phyloP scores from a whole-genome alignment of 2,113 vertebrate genomes.

The Salvator merianae region DNA sequence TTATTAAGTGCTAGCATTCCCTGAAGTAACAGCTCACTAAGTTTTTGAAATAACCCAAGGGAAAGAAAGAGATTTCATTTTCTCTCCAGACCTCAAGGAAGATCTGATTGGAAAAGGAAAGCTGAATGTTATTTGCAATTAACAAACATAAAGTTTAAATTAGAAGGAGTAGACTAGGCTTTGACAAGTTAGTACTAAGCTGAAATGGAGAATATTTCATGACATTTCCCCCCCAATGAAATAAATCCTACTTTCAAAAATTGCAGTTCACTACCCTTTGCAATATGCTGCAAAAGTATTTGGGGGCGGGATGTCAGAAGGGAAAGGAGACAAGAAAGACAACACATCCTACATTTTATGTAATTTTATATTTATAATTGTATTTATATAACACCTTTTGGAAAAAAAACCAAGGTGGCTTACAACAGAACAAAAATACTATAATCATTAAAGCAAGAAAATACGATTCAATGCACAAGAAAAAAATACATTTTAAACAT shows the following conservation, averaged over 20 bases:
- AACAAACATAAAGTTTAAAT: background rate
- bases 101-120: constrained; percentile 23
- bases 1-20: constrained; percentile 33
- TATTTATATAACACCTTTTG: background rate
- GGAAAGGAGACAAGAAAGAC: no score
- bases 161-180: background rate
- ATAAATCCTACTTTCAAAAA: background rate
- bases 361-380: background rate
- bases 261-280: background rate
- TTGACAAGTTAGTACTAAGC: background rate
- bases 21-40: constrained; percentile 15
- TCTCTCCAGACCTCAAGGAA: constrained; percentile 25
- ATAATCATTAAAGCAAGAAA: no score
- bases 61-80: constrained; percentile 11
- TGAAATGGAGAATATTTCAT: background rate
- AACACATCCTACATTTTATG: no score
- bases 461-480: no score
- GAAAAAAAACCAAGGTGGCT: background rate
- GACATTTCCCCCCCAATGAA: background rate
- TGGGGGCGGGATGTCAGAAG: no score
- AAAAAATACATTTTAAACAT: no score
- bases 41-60: constrained; percentile 30
- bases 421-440: background rate
- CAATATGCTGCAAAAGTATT: background rate
- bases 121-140: constrained; percentile 7